phyloP scores from a whole-genome alignment of 2,797 vertebrate species.

The Corythornis leucogaster region DNA sequence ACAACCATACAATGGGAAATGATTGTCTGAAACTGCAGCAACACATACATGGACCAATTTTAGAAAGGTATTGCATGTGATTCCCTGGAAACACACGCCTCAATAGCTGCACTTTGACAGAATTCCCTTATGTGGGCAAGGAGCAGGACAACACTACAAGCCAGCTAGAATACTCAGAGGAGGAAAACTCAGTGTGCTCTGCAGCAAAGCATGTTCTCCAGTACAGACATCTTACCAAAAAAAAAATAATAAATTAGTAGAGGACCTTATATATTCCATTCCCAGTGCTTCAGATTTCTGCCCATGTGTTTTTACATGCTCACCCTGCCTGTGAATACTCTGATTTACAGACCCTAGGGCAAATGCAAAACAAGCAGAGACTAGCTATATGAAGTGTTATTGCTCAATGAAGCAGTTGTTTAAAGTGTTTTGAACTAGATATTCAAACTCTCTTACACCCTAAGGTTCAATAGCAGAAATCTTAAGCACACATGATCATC shows the following conservation, averaged over 20 bases:
- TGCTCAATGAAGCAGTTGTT: slow-evolving; percentile 41
- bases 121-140: background rate
- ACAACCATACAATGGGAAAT: fast-evolving
- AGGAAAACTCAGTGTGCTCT: background rate
- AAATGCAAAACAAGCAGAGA: slow-evolving; percentile 77
- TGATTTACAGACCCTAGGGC: slow-evolving; percentile 60
- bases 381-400: slow-evolving; percentile 59
- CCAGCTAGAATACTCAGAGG: background rate
- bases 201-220: background rate
- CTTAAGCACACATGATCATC: slow-evolving; percentile 13
- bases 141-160: fast-evolving
- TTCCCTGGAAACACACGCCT: background rate
- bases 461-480: slow-evolving; percentile 48
- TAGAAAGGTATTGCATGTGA: background rate
- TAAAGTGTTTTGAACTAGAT: slow-evolving; percentile 64
- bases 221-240: background rate
- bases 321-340: slow-evolving; percentile 51
- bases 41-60: background rate
- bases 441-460: slow-evolving; percentile 43
- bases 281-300: background rate
- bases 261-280: background rate
- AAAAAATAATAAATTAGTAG: background rate
- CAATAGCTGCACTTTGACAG: background rate
- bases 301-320: slow-evolving; percentile 49
- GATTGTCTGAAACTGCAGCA: background rate